These are phyloP conservation scores for Bacillus rossius DNA, from an alignment of 1,140 invertebrate species.

Conservation along the genomic window DNA sequence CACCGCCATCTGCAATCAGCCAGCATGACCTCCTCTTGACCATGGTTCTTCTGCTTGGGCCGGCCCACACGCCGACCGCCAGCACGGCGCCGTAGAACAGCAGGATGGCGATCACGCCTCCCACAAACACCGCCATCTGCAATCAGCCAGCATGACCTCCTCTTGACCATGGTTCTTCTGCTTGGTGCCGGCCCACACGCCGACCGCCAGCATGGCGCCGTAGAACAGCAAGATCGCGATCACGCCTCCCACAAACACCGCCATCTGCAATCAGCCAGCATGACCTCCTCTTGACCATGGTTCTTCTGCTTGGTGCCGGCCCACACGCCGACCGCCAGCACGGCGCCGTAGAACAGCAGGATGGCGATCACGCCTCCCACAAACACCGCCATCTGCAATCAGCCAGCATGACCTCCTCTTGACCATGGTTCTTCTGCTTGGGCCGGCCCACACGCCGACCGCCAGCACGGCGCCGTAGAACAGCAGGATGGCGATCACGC, in stretches of 20 bases:
- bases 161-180: constrained; percentile 51
- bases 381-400: constrained; percentile 43
- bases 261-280: constrained; percentile 29
- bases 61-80: constrained; percentile 74
- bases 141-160: too few species aligned
- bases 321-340: constrained; percentile 75
- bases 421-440: constrained; percentile 48
- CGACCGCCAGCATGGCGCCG: too few species aligned
- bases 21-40: constrained; percentile 41
- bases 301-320: constrained; percentile 54
- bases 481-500: constrained; percentile 58
- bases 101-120: constrained; percentile 59
- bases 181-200: constrained; percentile 64
- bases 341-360: constrained; percentile 64
- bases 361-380: constrained; percentile 60
- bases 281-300: constrained; percentile 44
- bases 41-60: constrained; percentile 46
- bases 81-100: constrained; percentile 70
- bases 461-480: too few species aligned
- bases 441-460: constrained; percentile 70
- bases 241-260: constrained; percentile 54
- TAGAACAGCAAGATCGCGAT: constrained; percentile 67
- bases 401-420: constrained; percentile 34
- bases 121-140: constrained; percentile 47
- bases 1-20: constrained; percentile 34